Evolutionary conservation across 2,888 invertebrate genomes (phyloP), one percentile per base, ranked within the genome.

Genomic region (Drosophila hamatofila): DNA sequence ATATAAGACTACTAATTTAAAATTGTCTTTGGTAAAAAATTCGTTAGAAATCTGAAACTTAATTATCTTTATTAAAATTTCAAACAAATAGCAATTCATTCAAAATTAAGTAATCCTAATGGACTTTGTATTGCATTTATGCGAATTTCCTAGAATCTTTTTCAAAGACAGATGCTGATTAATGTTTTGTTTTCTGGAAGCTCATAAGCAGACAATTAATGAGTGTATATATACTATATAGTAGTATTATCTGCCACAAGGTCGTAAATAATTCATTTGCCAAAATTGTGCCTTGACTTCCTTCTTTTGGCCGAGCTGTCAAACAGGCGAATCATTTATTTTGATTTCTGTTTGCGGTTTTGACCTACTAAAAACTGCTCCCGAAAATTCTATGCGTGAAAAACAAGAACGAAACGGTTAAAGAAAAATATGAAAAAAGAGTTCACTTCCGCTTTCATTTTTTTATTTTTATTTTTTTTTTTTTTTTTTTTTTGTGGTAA

Each of bases 251-350:
- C 51, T 60, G 49, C 23, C 25, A 55, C 84, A 81, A 81, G 81
- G 82, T 70, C 72, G 78, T 70, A 74, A 69, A 78, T 64, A 74
- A 58, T 65, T 67, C 68, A 56, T 72, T 55, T 78, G 81, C 81
- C 84, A 81, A 83, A 83, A 64, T 35, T 62, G 39, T 58, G 66
- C 78, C 78, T 74, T 78, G 78, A 71, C 70, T 78, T 78, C 66
- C 74, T 78, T 75, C 61, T 52, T 70, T 52, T 70, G 25, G 51
- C 46, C 61, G 21, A 41, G 60, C 73, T 75, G 72, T 59, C 76
- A 75, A 65, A 48, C 41, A 54, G 61, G 42, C 30, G 37, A 61
- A 4, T 49, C 21, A 44, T 63, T 56, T 63, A 11, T 58, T 63
- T 37, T 74, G 56, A 49, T 71, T 60, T 66, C 44, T 18, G 69